Conservation (phyloP, 2,888 invertebrate species). For the Eretmocerus hayati region DNA sequence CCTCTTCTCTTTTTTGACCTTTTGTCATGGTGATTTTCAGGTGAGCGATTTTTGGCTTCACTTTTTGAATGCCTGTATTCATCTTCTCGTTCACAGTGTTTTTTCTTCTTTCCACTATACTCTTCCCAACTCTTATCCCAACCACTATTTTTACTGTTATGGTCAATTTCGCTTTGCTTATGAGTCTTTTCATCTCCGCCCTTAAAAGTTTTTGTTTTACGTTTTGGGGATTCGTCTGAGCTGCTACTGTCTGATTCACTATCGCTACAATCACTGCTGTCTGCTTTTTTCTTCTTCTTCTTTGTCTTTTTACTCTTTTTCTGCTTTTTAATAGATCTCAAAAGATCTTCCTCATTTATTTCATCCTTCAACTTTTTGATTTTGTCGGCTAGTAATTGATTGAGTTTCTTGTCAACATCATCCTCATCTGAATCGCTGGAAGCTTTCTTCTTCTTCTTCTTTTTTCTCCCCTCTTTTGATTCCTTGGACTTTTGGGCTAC, state of each 20-base stretch:
- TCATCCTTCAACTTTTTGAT: constrained; percentile 60
- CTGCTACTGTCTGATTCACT: constrained; percentile 18
- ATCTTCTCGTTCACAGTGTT: not conserved
- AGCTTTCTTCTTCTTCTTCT: constrained; percentile 23
- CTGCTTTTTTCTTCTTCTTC: constrained; percentile 18
- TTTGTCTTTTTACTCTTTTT: constrained; percentile 33
- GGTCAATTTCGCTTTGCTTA: too few relatives aligned
- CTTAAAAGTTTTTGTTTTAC: not conserved
- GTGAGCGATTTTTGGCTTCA: too few relatives aligned
- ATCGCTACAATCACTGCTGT: constrained; percentile 20
- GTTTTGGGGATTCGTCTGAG: constrained; percentile 5
- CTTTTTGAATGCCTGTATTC: not conserved
- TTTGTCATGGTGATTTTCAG: too few relatives aligned
- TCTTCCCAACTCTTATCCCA: too few relatives aligned
- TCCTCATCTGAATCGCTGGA: constrained; percentile 13
- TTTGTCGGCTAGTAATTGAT: constrained; percentile 64
- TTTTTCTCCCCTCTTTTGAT: constrained; percentile 37
- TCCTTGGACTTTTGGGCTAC: constrained; percentile 16
- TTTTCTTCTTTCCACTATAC: not conserved
- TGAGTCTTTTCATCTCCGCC: constrained; percentile 20
- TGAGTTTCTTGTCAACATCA: constrained; percentile 51
- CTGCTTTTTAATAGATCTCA: constrained; percentile 36
- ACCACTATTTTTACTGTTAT: too few relatives aligned
- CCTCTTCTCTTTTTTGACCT: constrained; percentile 12
- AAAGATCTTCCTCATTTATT: constrained; percentile 46